Evolutionary conservation across 2,797 vertebrate species (phyloP).

Genomic region (Pteronotus mesoamericanus): DNA sequence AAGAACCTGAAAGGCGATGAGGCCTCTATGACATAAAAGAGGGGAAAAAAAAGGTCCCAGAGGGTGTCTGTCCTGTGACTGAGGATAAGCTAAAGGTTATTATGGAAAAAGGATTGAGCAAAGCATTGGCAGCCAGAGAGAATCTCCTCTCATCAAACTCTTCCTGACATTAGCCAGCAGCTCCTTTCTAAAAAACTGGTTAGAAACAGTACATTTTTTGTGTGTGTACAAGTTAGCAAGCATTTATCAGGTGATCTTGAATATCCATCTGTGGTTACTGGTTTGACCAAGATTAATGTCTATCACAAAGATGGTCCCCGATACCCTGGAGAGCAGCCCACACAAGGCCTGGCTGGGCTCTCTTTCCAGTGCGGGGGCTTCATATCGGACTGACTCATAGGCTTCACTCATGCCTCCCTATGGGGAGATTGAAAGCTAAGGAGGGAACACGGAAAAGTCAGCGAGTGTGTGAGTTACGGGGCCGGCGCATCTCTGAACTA

Average conservation of each 20-base stretch:
- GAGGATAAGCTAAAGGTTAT: not conserved
- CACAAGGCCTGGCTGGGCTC: not conserved
- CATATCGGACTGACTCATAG: not conserved
- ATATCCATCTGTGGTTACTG: not conserved
- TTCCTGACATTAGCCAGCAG: not conserved
- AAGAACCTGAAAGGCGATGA: not conserved
- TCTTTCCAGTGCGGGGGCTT: not conserved
- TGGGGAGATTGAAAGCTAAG: not conserved
- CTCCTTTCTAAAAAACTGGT: not conserved
- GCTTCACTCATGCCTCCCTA: not conserved
- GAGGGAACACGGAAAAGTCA: not conserved
- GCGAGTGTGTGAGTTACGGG: rapidly evolving
- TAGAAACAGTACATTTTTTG: not conserved
- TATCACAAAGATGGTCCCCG: not conserved
- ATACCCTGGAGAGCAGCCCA: not conserved
- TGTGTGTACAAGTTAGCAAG: not conserved
- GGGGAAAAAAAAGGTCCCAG: not conserved
- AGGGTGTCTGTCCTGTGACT: not conserved
- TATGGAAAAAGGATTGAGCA: not conserved
- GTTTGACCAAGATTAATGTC: not conserved
- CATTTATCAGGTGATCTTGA: not conserved
- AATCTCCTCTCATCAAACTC: not conserved
- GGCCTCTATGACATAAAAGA: not conserved
- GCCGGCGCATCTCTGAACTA: too few relatives aligned
- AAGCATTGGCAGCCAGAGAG: not conserved